Evolutionary conservation across 1,140 invertebrate species (phyloP).

Genomic region (Platyura marginata): DNA sequence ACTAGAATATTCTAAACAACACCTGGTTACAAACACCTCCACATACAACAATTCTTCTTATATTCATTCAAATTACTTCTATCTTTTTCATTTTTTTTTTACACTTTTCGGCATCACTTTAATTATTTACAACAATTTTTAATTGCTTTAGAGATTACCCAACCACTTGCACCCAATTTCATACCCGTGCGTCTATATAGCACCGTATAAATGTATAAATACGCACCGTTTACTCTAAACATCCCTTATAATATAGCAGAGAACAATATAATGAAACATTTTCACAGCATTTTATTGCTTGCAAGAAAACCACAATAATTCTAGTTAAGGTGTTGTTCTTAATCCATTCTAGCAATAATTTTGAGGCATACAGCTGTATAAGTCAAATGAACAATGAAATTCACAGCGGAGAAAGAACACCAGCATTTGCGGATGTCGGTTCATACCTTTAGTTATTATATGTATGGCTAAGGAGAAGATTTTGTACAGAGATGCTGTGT

Average conservation of each 20-base stretch:
- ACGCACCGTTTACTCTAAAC: too few relatives aligned
- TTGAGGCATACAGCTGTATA: not conserved
- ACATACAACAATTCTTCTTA: too few relatives aligned
- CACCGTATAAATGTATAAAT: too few relatives aligned
- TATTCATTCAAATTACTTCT: too few relatives aligned
- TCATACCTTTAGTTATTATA: not conserved
- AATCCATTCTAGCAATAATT: not conserved
- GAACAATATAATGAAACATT: not conserved
- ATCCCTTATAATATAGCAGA: too few relatives aligned
- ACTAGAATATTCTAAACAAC: too few relatives aligned
- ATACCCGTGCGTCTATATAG: too few relatives aligned
- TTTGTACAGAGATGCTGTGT: not conserved
- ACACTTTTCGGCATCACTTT: not conserved
- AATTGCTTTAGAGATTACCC: not conserved
- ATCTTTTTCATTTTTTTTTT: too few relatives aligned
- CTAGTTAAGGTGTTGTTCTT: not conserved
- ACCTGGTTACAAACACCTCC: too few relatives aligned
- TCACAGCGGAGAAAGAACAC: not conserved
- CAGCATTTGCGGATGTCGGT: too few relatives aligned
- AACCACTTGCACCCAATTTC: too few relatives aligned
- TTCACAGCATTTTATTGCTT: not conserved
- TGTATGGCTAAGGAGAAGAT: not conserved
- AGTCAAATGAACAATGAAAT: not conserved
- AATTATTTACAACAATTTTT: not conserved
- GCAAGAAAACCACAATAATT: not conserved